Evolutionary conservation across 1,140 invertebrate genomes (phyloP).

Genomic region (Hycleus cichorii): DNA sequence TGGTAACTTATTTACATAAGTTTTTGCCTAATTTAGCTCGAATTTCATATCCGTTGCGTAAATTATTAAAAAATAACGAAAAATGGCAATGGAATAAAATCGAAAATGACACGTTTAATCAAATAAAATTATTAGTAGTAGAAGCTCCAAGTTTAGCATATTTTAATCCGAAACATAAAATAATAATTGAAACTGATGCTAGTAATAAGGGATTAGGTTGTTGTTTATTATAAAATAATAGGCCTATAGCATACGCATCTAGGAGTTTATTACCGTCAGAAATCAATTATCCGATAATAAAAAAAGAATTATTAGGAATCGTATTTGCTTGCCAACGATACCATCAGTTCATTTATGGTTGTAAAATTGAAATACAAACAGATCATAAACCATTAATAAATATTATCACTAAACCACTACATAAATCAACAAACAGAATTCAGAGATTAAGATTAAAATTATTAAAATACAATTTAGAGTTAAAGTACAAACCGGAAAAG

Average conservation of each 20-base stretch:
- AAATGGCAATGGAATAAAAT: slow-evolving; percentile 14
- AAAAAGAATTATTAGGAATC: slow-evolving; percentile 7
- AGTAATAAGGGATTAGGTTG: slow-evolving; percentile 34
- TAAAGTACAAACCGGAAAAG: slow-evolving; percentile 13
- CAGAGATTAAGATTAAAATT: slow-evolving; percentile 11
- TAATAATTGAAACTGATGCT: slow-evolving; percentile 36
- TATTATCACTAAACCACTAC: slow-evolving; percentile 10
- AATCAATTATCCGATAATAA: slow-evolving; percentile 30
- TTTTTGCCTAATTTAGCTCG: slow-evolving; percentile 36
- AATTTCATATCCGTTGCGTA: slow-evolving; percentile 24
- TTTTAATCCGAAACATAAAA: slow-evolving; percentile 26
- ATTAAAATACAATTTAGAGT: slow-evolving; percentile 6
- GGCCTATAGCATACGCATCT: slow-evolving; percentile 26
- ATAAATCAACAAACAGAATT: neutral
- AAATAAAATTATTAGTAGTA: slow-evolving; percentile 19
- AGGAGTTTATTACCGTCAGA: slow-evolving; percentile 31
- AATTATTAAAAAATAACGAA: slow-evolving; percentile 17
- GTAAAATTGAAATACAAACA: slow-evolving; percentile 9
- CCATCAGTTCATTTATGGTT: slow-evolving; percentile 26
- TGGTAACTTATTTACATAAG: slow-evolving; percentile 30
- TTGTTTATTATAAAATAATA: slow-evolving; percentile 27
- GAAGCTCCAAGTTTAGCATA: slow-evolving; percentile 25
- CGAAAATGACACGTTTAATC: slow-evolving; percentile 23
- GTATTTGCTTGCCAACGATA: slow-evolving; percentile 9
- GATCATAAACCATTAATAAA: slow-evolving; percentile 24